phyloP scores from a whole-genome alignment of 2,113 vertebrate genomes.

The Nycticebus coucang region DNA sequence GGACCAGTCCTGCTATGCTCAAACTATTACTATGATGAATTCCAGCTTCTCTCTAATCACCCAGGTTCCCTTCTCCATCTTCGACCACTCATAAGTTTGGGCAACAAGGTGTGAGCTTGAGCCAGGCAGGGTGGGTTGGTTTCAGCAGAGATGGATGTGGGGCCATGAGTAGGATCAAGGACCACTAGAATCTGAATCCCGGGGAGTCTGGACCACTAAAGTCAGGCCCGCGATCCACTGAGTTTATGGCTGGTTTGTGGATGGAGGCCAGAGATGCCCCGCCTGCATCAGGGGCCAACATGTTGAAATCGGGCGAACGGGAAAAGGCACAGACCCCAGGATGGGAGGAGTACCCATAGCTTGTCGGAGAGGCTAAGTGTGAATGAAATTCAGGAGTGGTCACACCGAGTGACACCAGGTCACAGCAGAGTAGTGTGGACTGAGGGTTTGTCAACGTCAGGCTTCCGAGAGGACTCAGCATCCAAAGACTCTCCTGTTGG shows the following conservation, averaged over 20 bases:
- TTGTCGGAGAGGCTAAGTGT: rapidly evolving
- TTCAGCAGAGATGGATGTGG: neutral
- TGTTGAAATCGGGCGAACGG: too few relatives aligned
- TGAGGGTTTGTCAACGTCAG: neutral
- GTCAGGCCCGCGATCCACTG: neutral
- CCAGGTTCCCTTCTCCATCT: rapidly evolving
- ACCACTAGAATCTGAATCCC: neutral
- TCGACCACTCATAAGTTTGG: too few relatives aligned
- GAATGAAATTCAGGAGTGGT: neutral
- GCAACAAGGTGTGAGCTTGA: neutral
- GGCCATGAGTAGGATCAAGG: neutral
- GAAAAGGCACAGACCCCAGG: neutral
- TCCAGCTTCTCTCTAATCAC: neutral
- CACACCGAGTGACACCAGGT: neutral
- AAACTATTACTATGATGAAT: neutral
- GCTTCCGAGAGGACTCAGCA: rapidly evolving
- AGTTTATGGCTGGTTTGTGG: neutral
- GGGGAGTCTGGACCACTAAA: neutral
- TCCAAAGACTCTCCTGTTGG: rapidly evolving
- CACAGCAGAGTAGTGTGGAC: neutral
- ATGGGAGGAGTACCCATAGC: neutral
- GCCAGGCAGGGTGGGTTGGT: neutral
- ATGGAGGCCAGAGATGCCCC: neutral
- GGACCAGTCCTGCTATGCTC: too few relatives aligned
- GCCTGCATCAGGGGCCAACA: rapidly evolving